phyloP scores from a whole-genome alignment of 2,113 vertebrate species.

The Chunga burmeisteri region DNA sequence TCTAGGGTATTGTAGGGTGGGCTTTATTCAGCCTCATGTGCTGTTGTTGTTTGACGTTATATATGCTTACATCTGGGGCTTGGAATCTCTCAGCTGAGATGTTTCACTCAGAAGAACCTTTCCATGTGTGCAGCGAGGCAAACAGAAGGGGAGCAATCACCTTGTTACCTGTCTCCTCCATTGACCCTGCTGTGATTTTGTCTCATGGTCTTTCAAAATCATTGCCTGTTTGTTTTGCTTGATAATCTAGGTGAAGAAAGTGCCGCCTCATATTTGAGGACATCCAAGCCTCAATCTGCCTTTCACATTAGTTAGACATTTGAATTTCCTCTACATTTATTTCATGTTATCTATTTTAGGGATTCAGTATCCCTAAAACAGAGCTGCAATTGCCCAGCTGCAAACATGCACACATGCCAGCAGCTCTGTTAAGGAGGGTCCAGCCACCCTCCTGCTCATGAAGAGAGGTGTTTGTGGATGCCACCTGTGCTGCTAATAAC shows the following conservation, averaged over 20 bases:
- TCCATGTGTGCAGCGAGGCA: too few species aligned
- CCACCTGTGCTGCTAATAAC: not conserved
- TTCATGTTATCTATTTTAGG: accelerated
- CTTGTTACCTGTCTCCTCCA: not conserved
- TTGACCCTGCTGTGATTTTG: too few species aligned
- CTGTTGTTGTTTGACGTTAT: too few species aligned
- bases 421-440: too few species aligned
- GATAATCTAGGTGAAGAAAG: too few species aligned
- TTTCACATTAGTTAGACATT: accelerated
- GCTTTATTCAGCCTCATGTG: not conserved
- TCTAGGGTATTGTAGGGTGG: too few species aligned
- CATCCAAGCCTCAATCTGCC: accelerated
- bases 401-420: accelerated
- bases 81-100: not conserved
- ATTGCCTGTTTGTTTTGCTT: not conserved
- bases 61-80: not conserved
- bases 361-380: accelerated
- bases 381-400: too few species aligned
- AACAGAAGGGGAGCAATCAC: not conserved
- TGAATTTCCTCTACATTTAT: accelerated
- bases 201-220: not conserved
- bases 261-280: accelerated
- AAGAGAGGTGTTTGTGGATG: too few species aligned
- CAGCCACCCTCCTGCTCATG: too few species aligned
- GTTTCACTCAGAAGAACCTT: not conserved